These are phyloP conservation scores for Zoanthus sansibaricus DNA, from an alignment of 92 coral and sea anemone genomes.

Conservation along the genomic window DNA sequence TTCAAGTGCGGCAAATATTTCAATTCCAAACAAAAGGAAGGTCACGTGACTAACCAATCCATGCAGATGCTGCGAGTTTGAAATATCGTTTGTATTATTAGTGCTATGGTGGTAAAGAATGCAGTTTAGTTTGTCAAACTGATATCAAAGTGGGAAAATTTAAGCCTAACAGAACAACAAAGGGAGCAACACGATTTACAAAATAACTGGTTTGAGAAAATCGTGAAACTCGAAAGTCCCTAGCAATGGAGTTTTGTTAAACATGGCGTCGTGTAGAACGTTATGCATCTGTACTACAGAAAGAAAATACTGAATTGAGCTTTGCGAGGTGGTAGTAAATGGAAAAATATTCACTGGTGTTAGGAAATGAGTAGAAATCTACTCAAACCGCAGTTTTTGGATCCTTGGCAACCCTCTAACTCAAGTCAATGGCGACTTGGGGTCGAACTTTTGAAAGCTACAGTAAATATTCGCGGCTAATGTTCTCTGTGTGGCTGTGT, in stretches of 20 bases:
- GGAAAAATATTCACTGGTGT: constrained; percentile 9
- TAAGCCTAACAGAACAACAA: background rate
- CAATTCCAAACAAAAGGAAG: constrained; percentile 10
- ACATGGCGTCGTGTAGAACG: constrained; percentile 38
- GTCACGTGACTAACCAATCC: constrained; percentile 41
- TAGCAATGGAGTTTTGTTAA: constrained; percentile 30
- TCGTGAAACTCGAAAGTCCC: constrained; percentile 16
- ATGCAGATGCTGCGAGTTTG: constrained; percentile 40
- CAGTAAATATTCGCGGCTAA: constrained; percentile 54
- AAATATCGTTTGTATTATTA: constrained; percentile 4
- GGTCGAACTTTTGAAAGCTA: constrained; percentile 30
- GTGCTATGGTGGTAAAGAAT: background rate
- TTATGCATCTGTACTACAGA: background rate
- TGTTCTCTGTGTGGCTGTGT: constrained; percentile 65
- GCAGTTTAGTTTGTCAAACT: constrained; percentile 1
- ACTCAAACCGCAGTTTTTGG: constrained; percentile 30
- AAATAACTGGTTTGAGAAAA: constrained; percentile 17
- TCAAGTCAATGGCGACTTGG: constrained; percentile 16
- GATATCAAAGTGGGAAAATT: background rate
- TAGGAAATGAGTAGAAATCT: constrained; percentile 45
- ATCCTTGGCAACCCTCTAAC: constrained; percentile 11
- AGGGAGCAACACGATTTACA: background rate
- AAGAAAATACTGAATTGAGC: background rate
- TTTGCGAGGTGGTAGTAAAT: constrained; percentile 10
- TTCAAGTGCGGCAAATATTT: constrained; percentile 40